phyloP scores from a whole-genome alignment of 2,797 vertebrate genomes.

The Coendou prehensilis region DNA sequence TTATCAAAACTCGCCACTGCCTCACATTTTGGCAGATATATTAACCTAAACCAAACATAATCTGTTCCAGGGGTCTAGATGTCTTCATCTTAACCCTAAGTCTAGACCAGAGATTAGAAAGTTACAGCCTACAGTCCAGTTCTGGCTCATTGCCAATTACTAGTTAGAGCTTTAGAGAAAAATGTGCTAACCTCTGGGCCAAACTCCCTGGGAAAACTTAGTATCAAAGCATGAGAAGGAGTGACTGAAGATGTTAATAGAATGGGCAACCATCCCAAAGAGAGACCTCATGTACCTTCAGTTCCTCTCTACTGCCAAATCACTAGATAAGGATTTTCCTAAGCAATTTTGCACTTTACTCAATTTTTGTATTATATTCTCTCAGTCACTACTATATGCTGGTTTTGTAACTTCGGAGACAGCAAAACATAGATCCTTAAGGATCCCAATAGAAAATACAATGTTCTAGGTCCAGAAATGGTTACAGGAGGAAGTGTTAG shows the following conservation, averaged over 20 bases:
- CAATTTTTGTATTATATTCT: background rate
- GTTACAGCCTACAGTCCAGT: background rate
- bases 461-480: background rate
- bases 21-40: background rate
- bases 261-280: background rate
- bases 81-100: background rate
- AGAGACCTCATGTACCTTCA: rapidly evolving
- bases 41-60: background rate
- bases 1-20: background rate
- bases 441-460: background rate
- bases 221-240: background rate
- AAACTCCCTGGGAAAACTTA: background rate
- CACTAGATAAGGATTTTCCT: background rate
- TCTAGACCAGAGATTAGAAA: background rate
- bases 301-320: background rate
- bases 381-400: background rate
- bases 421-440: background rate
- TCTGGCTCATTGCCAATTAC: background rate
- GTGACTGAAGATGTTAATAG: background rate
- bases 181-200: background rate
- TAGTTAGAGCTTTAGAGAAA: background rate
- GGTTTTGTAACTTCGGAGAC: background rate
- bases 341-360: background rate
- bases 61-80: background rate
- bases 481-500: background rate